Conservation (phyloP, 1,140 invertebrate genomes). For the Drosophila nannoptera region DNA sequence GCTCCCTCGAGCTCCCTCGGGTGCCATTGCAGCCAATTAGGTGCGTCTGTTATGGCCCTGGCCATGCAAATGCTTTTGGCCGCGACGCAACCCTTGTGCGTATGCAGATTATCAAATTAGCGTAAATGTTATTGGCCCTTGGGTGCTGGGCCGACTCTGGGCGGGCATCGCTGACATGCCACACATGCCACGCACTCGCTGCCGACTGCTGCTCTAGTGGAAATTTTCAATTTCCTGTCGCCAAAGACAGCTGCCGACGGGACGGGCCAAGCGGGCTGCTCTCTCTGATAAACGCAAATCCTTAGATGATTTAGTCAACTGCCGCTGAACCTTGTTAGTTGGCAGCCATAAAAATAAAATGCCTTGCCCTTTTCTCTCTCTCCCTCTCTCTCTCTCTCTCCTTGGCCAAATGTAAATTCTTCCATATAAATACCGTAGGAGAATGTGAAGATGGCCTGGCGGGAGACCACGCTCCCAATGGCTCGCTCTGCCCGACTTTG, state of each 20-base stretch:
- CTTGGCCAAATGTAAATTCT: not conserved
- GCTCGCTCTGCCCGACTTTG: no score
- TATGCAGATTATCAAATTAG: constrained; percentile 78
- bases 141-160: constrained; percentile 31
- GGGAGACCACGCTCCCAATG: no score
- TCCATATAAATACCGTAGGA: constrained; percentile 24
- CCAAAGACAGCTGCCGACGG: constrained; percentile 17
- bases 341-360: constrained; percentile 62
- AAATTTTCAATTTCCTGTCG: constrained; percentile 76
- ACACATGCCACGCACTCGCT: constrained; percentile 30
- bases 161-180: constrained; percentile 50
- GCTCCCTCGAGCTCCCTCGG: constrained; percentile 57
- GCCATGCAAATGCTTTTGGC: constrained; percentile 66
- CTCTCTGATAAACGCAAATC: constrained; percentile 64
- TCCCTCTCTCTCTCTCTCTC: not conserved
- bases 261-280: constrained; percentile 20
- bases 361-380: not conserved
- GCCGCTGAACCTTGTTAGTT: constrained; percentile 58
- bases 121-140: constrained; percentile 75
- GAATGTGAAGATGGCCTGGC: not conserved
- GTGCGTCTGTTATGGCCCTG: constrained; percentile 56
- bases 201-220: constrained; percentile 25
- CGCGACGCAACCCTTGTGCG: constrained; percentile 58
- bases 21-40: constrained; percentile 79
- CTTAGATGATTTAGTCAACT: constrained; percentile 65